These are phyloP conservation scores for Polypedilum vanderplanki DNA, from an alignment of 1,140 invertebrate species.

Conservation along the genomic window DNA sequence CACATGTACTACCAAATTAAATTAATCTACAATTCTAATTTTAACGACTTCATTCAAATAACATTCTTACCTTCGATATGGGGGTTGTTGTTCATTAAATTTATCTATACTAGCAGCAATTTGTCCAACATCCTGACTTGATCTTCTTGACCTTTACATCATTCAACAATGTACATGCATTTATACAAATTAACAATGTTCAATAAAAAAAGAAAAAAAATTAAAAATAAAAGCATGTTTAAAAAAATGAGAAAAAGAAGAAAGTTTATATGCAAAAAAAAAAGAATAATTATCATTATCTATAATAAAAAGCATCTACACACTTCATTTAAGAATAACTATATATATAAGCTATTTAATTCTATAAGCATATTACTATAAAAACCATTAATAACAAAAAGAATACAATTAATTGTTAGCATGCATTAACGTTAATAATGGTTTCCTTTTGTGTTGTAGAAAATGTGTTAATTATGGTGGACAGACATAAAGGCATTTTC, in stretches of 20 bases:
- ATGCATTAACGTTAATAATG: too few relatives aligned
- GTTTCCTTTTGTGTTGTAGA: too few relatives aligned
- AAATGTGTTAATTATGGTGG: too few relatives aligned
- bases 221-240: neutral
- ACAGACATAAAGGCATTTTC: too few relatives aligned
- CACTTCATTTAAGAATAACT: too few relatives aligned
- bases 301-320: conserved; percentile 29
- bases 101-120: conserved; percentile 51
- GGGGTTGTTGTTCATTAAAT: conserved; percentile 38
- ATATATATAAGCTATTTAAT: too few relatives aligned
- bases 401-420: too few relatives aligned
- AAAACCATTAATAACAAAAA: too few relatives aligned
- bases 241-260: conserved; percentile 24
- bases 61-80: conserved; percentile 43
- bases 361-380: too few relatives aligned
- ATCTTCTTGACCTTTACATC: conserved; percentile 61
- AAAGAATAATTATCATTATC: conserved; percentile 32
- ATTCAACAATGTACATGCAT: conserved; percentile 33
- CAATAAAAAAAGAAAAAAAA: neutral
- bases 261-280: conserved; percentile 32
- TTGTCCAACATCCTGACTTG: conserved; percentile 63
- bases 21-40: neutral
- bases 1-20: too few relatives aligned
- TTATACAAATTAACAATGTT: conserved; percentile 32
- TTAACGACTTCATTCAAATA: conserved; percentile 34